Evolutionary conservation across 2,888 invertebrate genomes (phyloP).

Genomic region (Polietes domitor): DNA sequence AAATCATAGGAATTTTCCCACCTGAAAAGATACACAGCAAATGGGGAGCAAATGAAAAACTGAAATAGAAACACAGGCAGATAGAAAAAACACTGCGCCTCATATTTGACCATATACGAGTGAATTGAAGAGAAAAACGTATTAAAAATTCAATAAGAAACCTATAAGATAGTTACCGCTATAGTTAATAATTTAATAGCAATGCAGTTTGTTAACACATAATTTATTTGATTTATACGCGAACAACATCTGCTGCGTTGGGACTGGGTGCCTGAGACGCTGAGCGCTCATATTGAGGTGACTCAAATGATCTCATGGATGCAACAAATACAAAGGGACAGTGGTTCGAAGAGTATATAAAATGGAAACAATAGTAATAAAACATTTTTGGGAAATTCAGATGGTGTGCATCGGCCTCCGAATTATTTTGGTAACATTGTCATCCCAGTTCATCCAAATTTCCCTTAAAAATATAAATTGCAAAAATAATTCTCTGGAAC

Average conservation of each 20-base stretch:
- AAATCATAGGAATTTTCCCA: constrained; percentile 66
- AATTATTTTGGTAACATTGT: too few relatives aligned
- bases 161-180: constrained; percentile 54
- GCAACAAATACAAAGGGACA: neutral
- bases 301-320: neutral
- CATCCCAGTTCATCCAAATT: too few relatives aligned
- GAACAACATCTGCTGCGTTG: constrained; percentile 44
- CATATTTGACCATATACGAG: constrained; percentile 52
- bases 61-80: neutral
- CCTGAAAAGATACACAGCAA: constrained; percentile 39
- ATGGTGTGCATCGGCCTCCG: too few relatives aligned
- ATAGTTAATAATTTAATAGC: constrained; percentile 61
- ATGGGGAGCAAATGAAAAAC: constrained; percentile 7
- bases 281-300: too few relatives aligned
- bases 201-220: constrained; percentile 66
- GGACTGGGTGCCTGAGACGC: neutral
- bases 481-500: too few relatives aligned
- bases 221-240: constrained; percentile 46
- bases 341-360: too few relatives aligned
- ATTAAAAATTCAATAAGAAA: constrained; percentile 22
- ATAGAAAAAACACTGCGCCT: constrained; percentile 53
- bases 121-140: constrained; percentile 8
- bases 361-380: too few relatives aligned
- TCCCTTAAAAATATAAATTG: too few relatives aligned
- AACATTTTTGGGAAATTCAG: too few relatives aligned